Evolutionary conservation across 2,797 vertebrate genomes (phyloP), one percentile per base, ranked within the genome.

Genomic region (Peromyscus melanophrys): DNA sequence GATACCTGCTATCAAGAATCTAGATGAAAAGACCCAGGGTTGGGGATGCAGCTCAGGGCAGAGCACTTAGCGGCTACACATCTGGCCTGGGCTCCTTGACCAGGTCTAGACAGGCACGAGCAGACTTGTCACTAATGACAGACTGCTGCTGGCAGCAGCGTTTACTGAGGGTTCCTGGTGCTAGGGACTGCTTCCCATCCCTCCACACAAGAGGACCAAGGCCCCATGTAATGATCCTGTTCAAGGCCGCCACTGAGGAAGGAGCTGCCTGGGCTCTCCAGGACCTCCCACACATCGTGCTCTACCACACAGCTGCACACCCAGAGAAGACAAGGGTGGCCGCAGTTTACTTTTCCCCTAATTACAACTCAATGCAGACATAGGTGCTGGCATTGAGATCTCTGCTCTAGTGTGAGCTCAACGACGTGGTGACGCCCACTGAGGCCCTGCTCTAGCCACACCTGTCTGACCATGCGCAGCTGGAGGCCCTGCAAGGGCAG

Each of bases 61-160:
- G 43, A 17, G 29, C 16, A 52, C 27, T 76, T 16, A 29, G 40
- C 25, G 7, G 75, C 25, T 76, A 16, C 23, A 40, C 46, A 34
- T 43, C 17, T 78, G 75, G 76, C 76, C 76, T 52, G 40, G 8
- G 14, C 29, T 78, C 29, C 76, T 52, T 52, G 43, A 78, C 46
- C 25, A 43, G 40, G 46, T 52, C 46, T 52, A 87, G 49, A 71
- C 0, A 52, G 67, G 21, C 14, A 73, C 12, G 52, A 59, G 29
- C 52, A 61, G 27, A 59, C 27, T 77, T 49, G n/a, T 73, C 77
- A 61, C 25, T 6, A 73, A 3, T 0, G 55, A 52, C 16, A 83
- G 10, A 29, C 4, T 27, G 34, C 23, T 1, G 4, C 88, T 7
- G 3, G 25, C 8, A 21, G 25, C 9, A 1, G 13, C 4, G 3